These are phyloP conservation scores for Geophilus truncorum DNA, from an alignment of 2,888 invertebrate species.

Conservation along the genomic window DNA sequence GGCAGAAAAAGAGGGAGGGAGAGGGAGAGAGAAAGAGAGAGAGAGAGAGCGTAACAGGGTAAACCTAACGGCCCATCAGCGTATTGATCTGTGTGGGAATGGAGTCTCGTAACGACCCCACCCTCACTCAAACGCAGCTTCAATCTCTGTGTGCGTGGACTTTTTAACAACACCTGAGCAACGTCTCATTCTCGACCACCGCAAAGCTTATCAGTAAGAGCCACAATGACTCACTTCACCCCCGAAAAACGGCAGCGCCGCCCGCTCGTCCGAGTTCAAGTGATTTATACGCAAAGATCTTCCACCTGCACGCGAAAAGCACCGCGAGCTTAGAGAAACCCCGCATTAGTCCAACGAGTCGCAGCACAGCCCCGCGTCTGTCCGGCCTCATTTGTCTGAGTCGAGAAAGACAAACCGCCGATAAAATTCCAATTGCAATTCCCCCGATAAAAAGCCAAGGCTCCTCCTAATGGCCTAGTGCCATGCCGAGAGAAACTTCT, in stretches of 20 bases:
- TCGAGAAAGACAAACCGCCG: constrained; percentile 22
- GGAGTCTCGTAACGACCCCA: constrained; percentile 27
- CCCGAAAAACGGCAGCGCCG: neutral
- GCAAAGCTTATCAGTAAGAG: constrained; percentile 6
- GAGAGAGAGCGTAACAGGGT: neutral
- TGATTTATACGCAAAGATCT: constrained; percentile 19
- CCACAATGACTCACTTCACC: neutral
- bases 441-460: constrained; percentile 28
- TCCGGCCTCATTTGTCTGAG: constrained; percentile 24
- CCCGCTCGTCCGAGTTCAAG: neutral
- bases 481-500: constrained; percentile 24
- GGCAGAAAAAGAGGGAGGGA: neutral
- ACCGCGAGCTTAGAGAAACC: neutral
- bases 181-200: neutral
- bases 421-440: constrained; percentile 30
- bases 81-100: constrained; percentile 27
- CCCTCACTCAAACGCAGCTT: constrained; percentile 7
- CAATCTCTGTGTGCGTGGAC: constrained; percentile 21
- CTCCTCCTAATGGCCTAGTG: constrained; percentile 24
- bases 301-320: constrained; percentile 7
- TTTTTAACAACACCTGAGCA: constrained; percentile 24
- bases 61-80: constrained; percentile 23
- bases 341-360: constrained; percentile 20
- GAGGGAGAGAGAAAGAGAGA: too few relatives aligned
- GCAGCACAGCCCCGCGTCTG: constrained; percentile 18